Conservation (phyloP, 2,113 vertebrate genomes). For the Hippocampus comes region DNA sequence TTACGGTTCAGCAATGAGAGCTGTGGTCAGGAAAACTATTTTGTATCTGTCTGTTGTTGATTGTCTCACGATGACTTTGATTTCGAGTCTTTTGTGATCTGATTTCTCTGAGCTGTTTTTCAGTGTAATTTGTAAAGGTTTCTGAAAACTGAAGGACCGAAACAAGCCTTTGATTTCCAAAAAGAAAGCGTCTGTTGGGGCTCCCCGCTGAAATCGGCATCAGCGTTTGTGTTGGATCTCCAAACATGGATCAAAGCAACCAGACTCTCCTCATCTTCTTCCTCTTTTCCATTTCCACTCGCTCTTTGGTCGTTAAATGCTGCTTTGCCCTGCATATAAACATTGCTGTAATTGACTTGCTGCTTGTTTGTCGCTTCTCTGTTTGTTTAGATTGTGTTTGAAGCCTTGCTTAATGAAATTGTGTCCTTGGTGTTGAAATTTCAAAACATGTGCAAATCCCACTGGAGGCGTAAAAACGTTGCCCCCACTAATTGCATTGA, state of each 20-base stretch:
- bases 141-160: conserved; percentile 12
- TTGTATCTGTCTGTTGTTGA: no score
- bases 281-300: conserved; percentile 17
- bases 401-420: conserved; percentile 59
- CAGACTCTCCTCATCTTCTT: conserved; percentile 12
- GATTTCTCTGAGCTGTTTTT: conserved; percentile 21
- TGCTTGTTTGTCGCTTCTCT: conserved; percentile 57
- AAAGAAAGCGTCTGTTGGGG: conserved; percentile 14
- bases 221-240: conserved; percentile 30
- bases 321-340: conserved; percentile 59
- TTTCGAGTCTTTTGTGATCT: conserved; percentile 10
- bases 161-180: conserved; percentile 34
- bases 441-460: conserved; percentile 18
- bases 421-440: conserved; percentile 45
- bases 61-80: no score
- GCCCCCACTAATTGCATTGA: conserved; percentile 15
- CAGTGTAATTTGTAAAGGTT: conserved; percentile 25
- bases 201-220: conserved; percentile 29
- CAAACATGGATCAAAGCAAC: conserved; percentile 51
- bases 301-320: conserved; percentile 26
- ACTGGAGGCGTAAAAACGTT: conserved; percentile 10
- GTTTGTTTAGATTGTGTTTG: conserved; percentile 63
- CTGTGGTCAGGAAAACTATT: no score
- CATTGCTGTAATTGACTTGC: conserved; percentile 59
- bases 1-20: no score